Evolutionary conservation across 2,113 vertebrate genomes (phyloP).

Genomic region (Malurus melanocephalus): DNA sequence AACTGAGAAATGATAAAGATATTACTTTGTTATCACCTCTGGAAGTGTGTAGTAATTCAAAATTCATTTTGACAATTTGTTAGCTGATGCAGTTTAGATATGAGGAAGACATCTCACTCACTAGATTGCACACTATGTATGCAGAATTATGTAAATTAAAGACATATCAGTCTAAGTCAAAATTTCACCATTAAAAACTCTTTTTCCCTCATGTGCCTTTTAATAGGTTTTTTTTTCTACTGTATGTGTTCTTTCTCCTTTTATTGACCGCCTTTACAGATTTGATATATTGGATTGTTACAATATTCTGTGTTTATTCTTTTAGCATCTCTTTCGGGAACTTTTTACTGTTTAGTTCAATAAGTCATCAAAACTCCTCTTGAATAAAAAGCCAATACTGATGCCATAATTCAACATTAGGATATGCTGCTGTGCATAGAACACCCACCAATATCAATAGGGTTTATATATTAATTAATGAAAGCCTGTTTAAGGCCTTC

Average conservation of each 20-base stretch:
- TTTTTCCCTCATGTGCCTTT: neutral
- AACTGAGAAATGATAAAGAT: neutral
- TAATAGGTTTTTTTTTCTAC: neutral
- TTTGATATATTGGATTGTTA: neutral
- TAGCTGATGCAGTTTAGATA: constrained; percentile 6
- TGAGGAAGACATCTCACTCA: neutral
- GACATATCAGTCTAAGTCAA: neutral
- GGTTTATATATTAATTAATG: neutral
- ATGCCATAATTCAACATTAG: neutral
- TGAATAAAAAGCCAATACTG: neutral
- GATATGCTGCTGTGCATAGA: neutral
- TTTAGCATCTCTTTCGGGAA: neutral
- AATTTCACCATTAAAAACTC: neutral
- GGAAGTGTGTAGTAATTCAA: neutral
- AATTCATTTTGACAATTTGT: constrained; percentile 18
- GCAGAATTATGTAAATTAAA: constrained; percentile 20
- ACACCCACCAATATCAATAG: neutral
- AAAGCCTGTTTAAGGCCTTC: neutral
- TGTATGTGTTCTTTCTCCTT: neutral
- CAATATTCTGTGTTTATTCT: neutral
- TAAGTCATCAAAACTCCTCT: neutral
- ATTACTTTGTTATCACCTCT: neutral
- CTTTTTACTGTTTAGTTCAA: neutral
- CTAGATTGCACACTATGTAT: neutral
- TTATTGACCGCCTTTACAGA: neutral